Evolutionary conservation across 2,113 vertebrate genomes (phyloP), one percentile per base, ranked within the genome.

Genomic region (Poeciliopsis occidentalis): DNA sequence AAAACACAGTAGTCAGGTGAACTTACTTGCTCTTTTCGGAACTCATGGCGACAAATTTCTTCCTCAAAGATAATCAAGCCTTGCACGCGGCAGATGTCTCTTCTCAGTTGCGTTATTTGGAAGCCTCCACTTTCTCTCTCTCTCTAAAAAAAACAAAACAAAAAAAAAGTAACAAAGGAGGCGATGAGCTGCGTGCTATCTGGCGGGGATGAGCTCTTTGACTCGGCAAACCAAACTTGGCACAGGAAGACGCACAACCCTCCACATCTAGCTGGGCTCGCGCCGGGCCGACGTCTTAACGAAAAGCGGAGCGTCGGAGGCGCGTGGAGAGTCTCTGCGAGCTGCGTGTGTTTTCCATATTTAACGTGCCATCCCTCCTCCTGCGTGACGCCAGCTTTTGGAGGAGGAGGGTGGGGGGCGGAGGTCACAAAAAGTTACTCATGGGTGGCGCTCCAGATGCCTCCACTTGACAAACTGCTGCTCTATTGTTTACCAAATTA

Each of bases 11-110:
- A 12, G 24, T 30, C 10, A 37, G 12, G 3, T 2, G 11, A 54
- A 95, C 94, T 94, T 85, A 95, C 94, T 95, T 95, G 87, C 64
- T 90, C 87, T 94, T 95, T 0, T 94, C 90, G 32, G 85, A 87
- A 69, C 83, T 92, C 94, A 95, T 95, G 57, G 73, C 88, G 83
- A 13, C 34, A n/a, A 65, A 54, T 12, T 54, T 71, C 4, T 3
- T 34, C n/a, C 27, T 27, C 3, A 0, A 8, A 47, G 71, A 6
- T 24, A 76, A 54, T 32, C 76, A 57, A 24, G 51, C 30, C 13
- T 12, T 63, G 32, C 8, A 74, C 80, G 26, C 60, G 44, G 67
- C 27, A 68, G 61, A 57, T 19, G 15, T 69, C 37, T 17, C 34
- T 37, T 8, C 34, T 34, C 12, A 41, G 63, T 61, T 13, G 0